Evolutionary conservation across 2,888 invertebrate species (phyloP).

Genomic region (Orchesella flavescens): DNA sequence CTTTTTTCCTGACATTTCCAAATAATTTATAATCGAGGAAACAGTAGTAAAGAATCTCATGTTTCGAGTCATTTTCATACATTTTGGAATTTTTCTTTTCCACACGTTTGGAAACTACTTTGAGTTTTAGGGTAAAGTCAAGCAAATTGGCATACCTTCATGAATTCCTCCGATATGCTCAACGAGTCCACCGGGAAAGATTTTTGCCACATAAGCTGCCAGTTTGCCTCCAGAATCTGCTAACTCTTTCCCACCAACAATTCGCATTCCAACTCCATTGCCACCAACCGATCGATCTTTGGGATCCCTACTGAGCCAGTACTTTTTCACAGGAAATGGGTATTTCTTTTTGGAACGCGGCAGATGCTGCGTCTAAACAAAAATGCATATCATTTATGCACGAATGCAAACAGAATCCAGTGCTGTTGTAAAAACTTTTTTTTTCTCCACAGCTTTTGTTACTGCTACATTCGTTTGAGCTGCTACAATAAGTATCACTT

Average conservation of each 20-base stretch:
- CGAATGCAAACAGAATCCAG: too few relatives aligned
- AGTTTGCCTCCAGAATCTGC: slow-evolving; percentile 76
- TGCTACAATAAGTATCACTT: too few relatives aligned
- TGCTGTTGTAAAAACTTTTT: too few relatives aligned
- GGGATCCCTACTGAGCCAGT: slow-evolving; percentile 78
- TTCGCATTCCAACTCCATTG: slow-evolving; percentile 77
- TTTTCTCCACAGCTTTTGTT: too few relatives aligned
- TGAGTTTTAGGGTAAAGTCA: not conserved
- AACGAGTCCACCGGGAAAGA: slow-evolving; percentile 77
- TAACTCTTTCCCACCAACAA: slow-evolving; percentile 79
- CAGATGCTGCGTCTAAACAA: slow-evolving; percentile 57
- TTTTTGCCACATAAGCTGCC: slow-evolving; percentile 78
- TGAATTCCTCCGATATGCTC: slow-evolving; percentile 78
- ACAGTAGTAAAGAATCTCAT: too few relatives aligned
- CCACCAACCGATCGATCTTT: slow-evolving; percentile 77
- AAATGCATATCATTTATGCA: not conserved
- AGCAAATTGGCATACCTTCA: slow-evolving; percentile 75
- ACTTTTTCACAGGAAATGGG: slow-evolving; percentile 77
- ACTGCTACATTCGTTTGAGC: too few relatives aligned
- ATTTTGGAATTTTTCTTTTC: slow-evolving; percentile 7
- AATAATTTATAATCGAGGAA: too few relatives aligned
- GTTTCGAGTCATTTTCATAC: slow-evolving; percentile 24
- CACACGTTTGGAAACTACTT: too few relatives aligned
- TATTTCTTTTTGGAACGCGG: slow-evolving; percentile 73
- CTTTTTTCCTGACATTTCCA: too few relatives aligned